A percentile compares a stretch with the other conserved stretches of the same genome.
phyloP scores from a whole-genome alignment of 2,888 invertebrate genomes.

The Syrista parreyssii region DNA sequence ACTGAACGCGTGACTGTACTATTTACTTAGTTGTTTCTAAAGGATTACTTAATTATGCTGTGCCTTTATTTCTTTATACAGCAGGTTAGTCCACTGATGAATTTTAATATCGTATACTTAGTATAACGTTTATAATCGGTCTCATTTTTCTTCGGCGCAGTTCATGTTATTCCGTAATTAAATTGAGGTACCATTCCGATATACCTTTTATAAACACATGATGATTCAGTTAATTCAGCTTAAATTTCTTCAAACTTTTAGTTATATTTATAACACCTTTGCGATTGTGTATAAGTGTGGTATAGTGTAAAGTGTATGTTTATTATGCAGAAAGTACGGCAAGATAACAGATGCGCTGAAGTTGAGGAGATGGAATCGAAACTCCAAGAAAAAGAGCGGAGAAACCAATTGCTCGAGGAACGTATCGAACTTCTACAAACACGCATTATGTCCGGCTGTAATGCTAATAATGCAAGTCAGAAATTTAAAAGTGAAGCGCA shows the following conservation, averaged over 20 bases:
- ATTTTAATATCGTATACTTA: not conserved
- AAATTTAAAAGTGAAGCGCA: conserved; percentile 38
- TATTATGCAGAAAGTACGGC: conserved; percentile 33
- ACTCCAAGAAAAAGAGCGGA: conserved; percentile 50
- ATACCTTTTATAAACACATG: not conserved
- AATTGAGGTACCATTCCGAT: too few species aligned
- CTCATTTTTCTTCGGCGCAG: not conserved
- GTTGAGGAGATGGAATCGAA: conserved; percentile 48
- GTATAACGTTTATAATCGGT: not conserved
- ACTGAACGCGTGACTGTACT: not conserved
- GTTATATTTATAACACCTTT: not conserved
- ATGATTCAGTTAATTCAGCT: not conserved
- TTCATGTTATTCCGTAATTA: not conserved
- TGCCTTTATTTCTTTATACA: conserved; percentile 19
- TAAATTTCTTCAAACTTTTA: not conserved
- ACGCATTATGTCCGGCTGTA: conserved; percentile 48
- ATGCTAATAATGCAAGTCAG: conserved; percentile 22
- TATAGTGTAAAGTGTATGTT: not conserved
- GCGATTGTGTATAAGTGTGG: not conserved
- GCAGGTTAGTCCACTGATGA: conserved; percentile 4
- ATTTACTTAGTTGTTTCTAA: not conserved
- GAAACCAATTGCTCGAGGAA: conserved; percentile 52
- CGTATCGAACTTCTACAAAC: conserved; percentile 57
- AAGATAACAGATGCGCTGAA: conserved; percentile 36
- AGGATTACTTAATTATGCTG: not conserved